A percentile compares a stretch with the other conserved stretches of the same genome.
Evolutionary conservation across 2,888 invertebrate genomes (phyloP).

Genomic region (Drosophila demipolita): DNA sequence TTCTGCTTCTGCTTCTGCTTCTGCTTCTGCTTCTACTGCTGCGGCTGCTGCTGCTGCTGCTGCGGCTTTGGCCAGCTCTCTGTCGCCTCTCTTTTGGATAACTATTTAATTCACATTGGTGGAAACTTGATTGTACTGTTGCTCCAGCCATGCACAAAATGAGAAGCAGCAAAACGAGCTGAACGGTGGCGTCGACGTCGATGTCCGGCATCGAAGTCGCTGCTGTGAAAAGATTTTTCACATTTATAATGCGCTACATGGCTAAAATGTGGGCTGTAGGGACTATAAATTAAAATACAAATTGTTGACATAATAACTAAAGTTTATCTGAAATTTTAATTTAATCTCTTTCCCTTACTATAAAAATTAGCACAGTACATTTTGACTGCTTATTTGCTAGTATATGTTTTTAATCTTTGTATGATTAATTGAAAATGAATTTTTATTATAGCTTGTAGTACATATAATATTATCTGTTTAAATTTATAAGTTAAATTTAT

Average conservation of each 20-base stretch:
- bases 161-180: constrained; percentile 64
- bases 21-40: constrained; percentile 23
- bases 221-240: constrained; percentile 52
- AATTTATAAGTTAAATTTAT: not conserved
- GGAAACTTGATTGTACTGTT: constrained; percentile 78
- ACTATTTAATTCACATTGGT: constrained; percentile 79
- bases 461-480: not conserved
- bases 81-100: constrained; percentile 77
- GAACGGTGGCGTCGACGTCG: constrained; percentile 32
- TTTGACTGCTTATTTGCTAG: not conserved
- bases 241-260: constrained; percentile 67
- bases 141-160: constrained; percentile 66
- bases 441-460: not conserved
- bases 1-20: constrained; percentile 14
- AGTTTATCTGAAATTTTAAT: not conserved
- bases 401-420: not conserved
- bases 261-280: constrained; percentile 28
- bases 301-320: not conserved
- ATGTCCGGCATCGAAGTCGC: constrained; percentile 32
- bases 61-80: constrained; percentile 46
- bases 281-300: constrained; percentile 13
- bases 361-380: not conserved
- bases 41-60: constrained; percentile 20
- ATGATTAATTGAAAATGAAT: not conserved
- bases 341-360: not conserved